Base-by-base conservation (phyloP, 2,888 invertebrate genomes). In the Autographa pulchrina region DNA sequence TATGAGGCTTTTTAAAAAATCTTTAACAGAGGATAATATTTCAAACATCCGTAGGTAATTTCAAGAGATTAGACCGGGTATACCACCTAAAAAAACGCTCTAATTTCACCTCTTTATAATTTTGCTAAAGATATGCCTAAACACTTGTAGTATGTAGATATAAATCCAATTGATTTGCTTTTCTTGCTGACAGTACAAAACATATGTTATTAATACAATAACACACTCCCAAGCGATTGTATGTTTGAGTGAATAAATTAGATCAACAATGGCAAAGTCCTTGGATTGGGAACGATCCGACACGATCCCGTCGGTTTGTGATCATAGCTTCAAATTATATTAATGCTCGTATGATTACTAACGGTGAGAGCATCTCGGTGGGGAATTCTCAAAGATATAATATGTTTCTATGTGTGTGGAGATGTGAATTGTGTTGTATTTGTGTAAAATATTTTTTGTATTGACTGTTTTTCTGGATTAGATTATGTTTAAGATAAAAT, bases 311-410 rank as follows among this genome's bases (percentile, higher is more conserved):
- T 56, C 25, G 61, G 74, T 66, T 80, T 59, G 54, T 74, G 77
- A 83, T 85, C 81, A 83, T 78, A 78, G 80, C 80, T 80, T 72
- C 74, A 78, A 81, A 85, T 85, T 78, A 83, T 85, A 85, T 83
- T 84, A 85, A 85, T 83, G 78, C 75, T 80, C 74, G 85, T 84
- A 81, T 83, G 83, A 83, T 76, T 80, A 74, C 63, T 58, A 64
- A 68, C 65, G 59, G 70, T 66, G 74, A 72, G 72, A 64, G 71
- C 71, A 56, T 38, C 35, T 2, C 70, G 9, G 25, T 52, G 41
- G 78, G 78, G 78, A 75, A 65, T 78, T 25, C 48, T 54, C 20
- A 18, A 68, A 73, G 38, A 65, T 54, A 62, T 66, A 58, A 62
- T 66, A 58, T 70, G 63, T 65, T 65, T 58, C 62, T 65, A 13